Evolutionary conservation across 2,113 vertebrate genomes (phyloP), one percentile per base, ranked within the genome.

Genomic region (Potamarius usumacintae): DNA sequence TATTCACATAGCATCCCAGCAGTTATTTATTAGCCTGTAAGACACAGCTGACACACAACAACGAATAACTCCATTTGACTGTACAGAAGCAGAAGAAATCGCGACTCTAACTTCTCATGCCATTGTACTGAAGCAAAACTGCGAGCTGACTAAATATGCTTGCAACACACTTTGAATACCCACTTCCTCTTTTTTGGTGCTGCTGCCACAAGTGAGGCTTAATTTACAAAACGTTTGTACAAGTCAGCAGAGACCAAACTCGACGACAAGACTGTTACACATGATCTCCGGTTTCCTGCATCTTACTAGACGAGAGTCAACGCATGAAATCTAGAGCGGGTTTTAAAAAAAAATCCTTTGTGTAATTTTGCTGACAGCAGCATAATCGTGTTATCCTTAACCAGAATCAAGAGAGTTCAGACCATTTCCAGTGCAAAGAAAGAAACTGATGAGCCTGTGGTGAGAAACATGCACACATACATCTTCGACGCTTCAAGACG

Each of bases 201-300:
- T 90, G 87, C 90, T 92, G 92, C 90, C 89, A 92, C 90, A 88
- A 90, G 85, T 94, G 93, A 62, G 93, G 92, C 94, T 94, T 88
- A 85, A 87, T 95, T 95, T 95, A 95, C 94, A 93, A 95, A 93
- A 96, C 94, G 89, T 90, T 91, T 89, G 94, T 94, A 93, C 92
- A 89, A 94, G 93, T 94, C 83, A 93, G 93, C 84, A 86, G 92
- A 91, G 90, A 92, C 88, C 91, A 93, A 92, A 90, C 83, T 84
- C 58, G 34, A 93, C 93, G 92, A 93, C 92, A 91, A 94, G 94
- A 89, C 87, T 92, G 17, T 78, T 94, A 93, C 93, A 94, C 94
- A 93, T 93, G 93, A 94, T 94, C 93, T 92, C 77, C 90, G 65
- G 92, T 93, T 95, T 95, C 95, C 95, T 95, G 92, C 94, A 91